Evolutionary conservation across 1,140 invertebrate genomes (phyloP).

Genomic region (Pomacea maculata): DNA sequence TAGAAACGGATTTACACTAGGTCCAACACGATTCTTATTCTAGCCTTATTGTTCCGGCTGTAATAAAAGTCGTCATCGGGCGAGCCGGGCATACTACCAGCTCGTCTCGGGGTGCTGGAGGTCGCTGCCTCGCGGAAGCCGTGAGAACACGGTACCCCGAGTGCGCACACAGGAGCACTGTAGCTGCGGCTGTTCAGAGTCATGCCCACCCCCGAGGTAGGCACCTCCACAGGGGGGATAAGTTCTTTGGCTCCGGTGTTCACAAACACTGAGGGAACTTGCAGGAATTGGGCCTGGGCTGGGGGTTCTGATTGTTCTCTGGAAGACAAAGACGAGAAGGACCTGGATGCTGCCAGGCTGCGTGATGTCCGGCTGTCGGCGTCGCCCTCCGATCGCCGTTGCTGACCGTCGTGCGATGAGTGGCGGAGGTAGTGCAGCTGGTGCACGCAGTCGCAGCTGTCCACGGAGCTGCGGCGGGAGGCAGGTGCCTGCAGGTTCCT

Average conservation of each 20-base stretch:
- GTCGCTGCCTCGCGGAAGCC: no score
- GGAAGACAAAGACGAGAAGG: no score
- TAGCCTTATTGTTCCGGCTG: slow-evolving; percentile 21
- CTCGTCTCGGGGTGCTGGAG: not conserved
- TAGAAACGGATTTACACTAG: slow-evolving; percentile 69
- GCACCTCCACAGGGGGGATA: no score
- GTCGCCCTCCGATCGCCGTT: not conserved
- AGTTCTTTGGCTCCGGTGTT: no score
- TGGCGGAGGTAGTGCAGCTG: not conserved
- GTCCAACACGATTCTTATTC: slow-evolving; percentile 70
- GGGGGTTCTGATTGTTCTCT: no score
- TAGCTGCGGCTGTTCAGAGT: no score
- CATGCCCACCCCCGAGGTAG: no score
- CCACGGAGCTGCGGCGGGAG: not conserved
- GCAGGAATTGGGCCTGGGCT: no score
- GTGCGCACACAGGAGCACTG: not conserved
- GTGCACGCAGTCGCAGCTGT: not conserved
- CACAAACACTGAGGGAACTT: no score
- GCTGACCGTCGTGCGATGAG: not conserved
- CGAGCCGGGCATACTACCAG: not conserved
- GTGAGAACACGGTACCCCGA: not conserved
- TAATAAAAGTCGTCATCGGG: slow-evolving; percentile 11
- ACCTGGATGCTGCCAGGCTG: no score
- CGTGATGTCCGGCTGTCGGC: not conserved
- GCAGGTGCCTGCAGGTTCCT: not conserved